phyloP scores from a whole-genome alignment of 1,140 invertebrate species.

The Musca domestica region DNA sequence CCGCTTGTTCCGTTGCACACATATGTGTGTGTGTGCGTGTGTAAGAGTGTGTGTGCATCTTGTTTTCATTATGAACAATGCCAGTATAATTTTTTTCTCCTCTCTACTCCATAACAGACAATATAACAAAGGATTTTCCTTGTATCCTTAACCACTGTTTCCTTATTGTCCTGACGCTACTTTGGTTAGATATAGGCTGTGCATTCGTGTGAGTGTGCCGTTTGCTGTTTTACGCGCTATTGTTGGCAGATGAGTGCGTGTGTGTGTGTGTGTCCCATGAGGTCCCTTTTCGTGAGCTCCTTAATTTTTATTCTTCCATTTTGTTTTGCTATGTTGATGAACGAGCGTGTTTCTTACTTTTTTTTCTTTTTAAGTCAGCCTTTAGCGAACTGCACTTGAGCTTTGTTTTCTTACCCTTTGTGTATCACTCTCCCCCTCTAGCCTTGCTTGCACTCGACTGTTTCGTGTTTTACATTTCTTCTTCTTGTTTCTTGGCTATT shows the following conservation, averaged over 20 bases:
- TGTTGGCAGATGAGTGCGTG: neutral
- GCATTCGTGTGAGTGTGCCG: too few species aligned
- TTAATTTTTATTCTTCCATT: too few species aligned
- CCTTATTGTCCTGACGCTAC: slow-evolving; percentile 1
- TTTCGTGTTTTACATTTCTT: slow-evolving; percentile 5
- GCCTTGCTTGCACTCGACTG: neutral
- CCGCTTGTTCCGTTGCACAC: neutral
- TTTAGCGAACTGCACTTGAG: slow-evolving; percentile 15
- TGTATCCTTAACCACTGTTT: slow-evolving; percentile 15
- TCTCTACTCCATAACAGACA: slow-evolving; percentile 9
- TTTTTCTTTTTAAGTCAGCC: slow-evolving; percentile 7
- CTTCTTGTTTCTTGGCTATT: too few species aligned
- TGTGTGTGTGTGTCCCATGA: slow-evolving; percentile 8
- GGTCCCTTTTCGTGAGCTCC: neutral
- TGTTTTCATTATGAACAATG: slow-evolving; percentile 2
- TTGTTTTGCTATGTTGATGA: neutral
- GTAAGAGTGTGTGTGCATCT: neutral
- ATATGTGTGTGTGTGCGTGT: neutral
- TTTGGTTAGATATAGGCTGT: neutral
- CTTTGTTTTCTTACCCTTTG: neutral
- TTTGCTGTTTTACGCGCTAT: too few species aligned
- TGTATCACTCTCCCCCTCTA: too few species aligned
- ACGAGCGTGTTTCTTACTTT: slow-evolving; percentile 13
- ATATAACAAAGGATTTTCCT: slow-evolving; percentile 10
- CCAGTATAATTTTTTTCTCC: neutral